Percentiles rank a stretch among this genome's conserved stretches.
phyloP scores from a whole-genome alignment of 92 coral and sea anemone species.

The Porites rus region DNA sequence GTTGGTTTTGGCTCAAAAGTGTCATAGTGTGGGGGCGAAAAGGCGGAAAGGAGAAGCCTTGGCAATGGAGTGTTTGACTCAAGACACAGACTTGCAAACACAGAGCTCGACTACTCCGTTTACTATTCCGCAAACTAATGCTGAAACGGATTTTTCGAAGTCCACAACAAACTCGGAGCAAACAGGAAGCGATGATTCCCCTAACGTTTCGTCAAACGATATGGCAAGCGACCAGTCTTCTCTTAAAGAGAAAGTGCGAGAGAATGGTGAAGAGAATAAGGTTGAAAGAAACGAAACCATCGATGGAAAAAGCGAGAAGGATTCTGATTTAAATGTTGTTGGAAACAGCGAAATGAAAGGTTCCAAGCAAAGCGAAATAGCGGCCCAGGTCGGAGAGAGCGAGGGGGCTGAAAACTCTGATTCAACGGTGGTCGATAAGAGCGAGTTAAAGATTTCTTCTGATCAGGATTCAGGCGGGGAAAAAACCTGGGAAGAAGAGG shows the following conservation, averaged over 20 bases:
- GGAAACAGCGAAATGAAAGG: neutral
- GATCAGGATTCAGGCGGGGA: neutral
- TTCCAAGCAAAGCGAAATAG: neutral
- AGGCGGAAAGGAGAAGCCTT: slow-evolving; percentile 38
- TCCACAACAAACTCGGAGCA: neutral
- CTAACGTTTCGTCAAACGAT: neutral
- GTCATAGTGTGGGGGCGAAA: slow-evolving; percentile 25
- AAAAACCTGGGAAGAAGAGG: neutral
- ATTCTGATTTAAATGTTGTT: neutral
- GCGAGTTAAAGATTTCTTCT: neutral
- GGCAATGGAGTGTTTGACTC: slow-evolving; percentile 7
- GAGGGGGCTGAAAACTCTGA: neutral
- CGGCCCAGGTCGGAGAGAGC: neutral
- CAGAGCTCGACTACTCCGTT: neutral
- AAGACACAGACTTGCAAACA: neutral
- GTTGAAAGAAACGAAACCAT: neutral
- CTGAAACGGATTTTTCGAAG: slow-evolving; percentile 17
- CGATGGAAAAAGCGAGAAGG: neutral
- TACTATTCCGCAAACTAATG: neutral
- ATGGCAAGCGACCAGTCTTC: neutral
- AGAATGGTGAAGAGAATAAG: neutral
- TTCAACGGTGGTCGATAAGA: neutral
- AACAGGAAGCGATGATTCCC: neutral
- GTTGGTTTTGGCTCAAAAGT: neutral
- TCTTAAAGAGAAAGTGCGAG: neutral